These are phyloP conservation scores for Sphaerodactylus townsendi DNA, from an alignment of 2,113 vertebrate species.

Conservation along the genomic window DNA sequence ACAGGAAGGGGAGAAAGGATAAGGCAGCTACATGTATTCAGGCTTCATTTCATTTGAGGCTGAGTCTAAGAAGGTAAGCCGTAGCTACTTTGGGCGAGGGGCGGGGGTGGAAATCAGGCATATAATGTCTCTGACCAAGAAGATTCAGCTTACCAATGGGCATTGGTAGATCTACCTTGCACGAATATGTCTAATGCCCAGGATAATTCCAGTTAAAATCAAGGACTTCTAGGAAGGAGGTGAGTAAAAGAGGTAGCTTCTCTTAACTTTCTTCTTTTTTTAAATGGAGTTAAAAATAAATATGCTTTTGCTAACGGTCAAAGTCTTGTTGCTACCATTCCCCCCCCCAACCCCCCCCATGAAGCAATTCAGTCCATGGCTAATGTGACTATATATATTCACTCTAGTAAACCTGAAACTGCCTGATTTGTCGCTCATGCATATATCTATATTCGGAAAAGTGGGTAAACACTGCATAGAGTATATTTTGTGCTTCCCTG, in stretches of 20 bases:
- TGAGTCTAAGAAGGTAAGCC: not conserved
- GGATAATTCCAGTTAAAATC: not conserved
- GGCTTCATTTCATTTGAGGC: not conserved
- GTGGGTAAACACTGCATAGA: constrained; percentile 68
- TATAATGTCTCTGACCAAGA: not conserved
- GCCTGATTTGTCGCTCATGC: constrained; percentile 66
- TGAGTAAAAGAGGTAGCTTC: not conserved
- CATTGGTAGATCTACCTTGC: not conserved
- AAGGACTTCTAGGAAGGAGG: not conserved
- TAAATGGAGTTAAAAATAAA: constrained; percentile 30
- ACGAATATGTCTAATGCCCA: not conserved
- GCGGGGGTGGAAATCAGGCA: not conserved
- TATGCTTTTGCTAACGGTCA: constrained; percentile 1
- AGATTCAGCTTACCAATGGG: not conserved
- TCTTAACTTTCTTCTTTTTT: constrained; percentile 7
- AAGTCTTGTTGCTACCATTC: constrained; percentile 23
- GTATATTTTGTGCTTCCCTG: constrained; percentile 69
- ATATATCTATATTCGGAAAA: constrained; percentile 67
- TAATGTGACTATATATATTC: constrained; percentile 53
- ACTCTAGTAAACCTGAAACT: constrained; percentile 61
- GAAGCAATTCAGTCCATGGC: constrained; percentile 46
- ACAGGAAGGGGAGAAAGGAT: not conserved
- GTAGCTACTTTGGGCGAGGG: not conserved
- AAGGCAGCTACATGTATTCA: not conserved
- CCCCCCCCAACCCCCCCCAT: constrained; percentile 47